phyloP scores from a whole-genome alignment of 2,888 invertebrate species.

The Leptarthrus brevirostris region DNA sequence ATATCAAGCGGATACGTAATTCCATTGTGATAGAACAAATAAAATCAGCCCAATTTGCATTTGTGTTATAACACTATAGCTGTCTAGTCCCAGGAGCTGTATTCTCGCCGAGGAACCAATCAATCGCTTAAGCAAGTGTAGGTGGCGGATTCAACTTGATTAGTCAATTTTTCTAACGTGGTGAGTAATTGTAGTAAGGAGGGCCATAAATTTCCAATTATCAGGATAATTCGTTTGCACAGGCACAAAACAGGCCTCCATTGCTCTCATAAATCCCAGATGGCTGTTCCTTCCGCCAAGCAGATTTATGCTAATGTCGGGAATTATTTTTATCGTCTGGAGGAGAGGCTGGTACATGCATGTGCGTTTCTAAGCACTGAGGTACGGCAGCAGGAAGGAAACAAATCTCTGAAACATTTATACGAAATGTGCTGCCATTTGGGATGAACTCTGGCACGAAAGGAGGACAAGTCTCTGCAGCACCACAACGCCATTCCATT shows the following conservation, averaged over 20 bases:
- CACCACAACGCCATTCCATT: not conserved
- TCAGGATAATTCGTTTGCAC: slow-evolving; percentile 53
- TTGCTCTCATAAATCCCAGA: slow-evolving; percentile 52
- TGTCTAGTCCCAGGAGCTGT: not conserved
- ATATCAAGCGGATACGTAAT: not conserved
- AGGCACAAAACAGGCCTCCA: slow-evolving; percentile 51
- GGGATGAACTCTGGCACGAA: not conserved
- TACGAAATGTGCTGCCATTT: not conserved
- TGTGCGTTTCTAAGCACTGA: not conserved
- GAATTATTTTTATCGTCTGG: slow-evolving; percentile 53
- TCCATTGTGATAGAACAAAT: not conserved
- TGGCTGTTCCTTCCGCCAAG: slow-evolving; percentile 51
- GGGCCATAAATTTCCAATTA: slow-evolving; percentile 53
- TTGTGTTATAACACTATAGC: not conserved
- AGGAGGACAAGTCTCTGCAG: not conserved
- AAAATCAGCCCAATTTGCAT: not conserved
- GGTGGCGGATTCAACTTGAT: slow-evolving; percentile 9
- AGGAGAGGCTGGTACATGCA: not conserved
- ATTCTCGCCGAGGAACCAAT: not conserved
- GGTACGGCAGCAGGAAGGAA: not conserved
- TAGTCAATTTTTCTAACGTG: slow-evolving; percentile 33
- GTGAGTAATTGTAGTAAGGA: slow-evolving; percentile 49
- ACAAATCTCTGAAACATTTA: slow-evolving; percentile 8
- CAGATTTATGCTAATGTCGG: slow-evolving; percentile 54
- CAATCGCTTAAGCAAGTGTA: not conserved